Evolutionary conservation across 2,888 invertebrate species (phyloP), one percentile per base, ranked within the genome.

Genomic region (Hyppa rectilinea): DNA sequence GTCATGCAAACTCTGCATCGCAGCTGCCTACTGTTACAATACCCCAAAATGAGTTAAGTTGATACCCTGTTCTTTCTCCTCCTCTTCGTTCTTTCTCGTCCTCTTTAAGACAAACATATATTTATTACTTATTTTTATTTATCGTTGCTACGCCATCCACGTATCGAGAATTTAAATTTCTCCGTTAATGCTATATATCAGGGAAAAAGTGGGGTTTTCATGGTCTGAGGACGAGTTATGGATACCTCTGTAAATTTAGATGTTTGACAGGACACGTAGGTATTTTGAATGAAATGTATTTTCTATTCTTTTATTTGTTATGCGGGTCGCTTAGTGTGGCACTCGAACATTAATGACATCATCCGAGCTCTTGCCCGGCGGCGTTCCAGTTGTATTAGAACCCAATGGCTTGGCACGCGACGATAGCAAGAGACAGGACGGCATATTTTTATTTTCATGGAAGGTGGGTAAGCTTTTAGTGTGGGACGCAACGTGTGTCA

Each of bases 151-250:
- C 17, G 9, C 23, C 23, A 29, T n/a, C 36, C 29, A 40, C 6
- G 34, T 26, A 29, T 68, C 9, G 29, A 50, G 36, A 66, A 53
- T 75, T 66, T 47, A 14, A 65, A 76, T 75, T 43, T 67, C 38
- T 36, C 38, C 43, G 47, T 31, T 40, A 59, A 50, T 38, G 59
- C 29, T 63, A 49, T 59, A 58, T 47, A 59, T 49, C 63, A 63
- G 38, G 23, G 23, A 45, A 71, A 61, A 59, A 14, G n/a, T 62
- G 10, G 12, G 6, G 17, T 55, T 55, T 59, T 70, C 43, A 49
- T 20, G 7, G 34, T 58, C 20, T 26, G 55, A 49, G 26, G 20
- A 45, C 10, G 38, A 10, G 17, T 52, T 69, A 67, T 45, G 6
- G 34, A 75, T 55, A 60, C 31, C 12, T 45, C n/a, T 29, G 49